Evolutionary conservation across 92 coral and sea anemone genomes (phyloP), one percentile per base, ranked within the genome.

Genomic region (Anthopleura xanthogrammica): DNA sequence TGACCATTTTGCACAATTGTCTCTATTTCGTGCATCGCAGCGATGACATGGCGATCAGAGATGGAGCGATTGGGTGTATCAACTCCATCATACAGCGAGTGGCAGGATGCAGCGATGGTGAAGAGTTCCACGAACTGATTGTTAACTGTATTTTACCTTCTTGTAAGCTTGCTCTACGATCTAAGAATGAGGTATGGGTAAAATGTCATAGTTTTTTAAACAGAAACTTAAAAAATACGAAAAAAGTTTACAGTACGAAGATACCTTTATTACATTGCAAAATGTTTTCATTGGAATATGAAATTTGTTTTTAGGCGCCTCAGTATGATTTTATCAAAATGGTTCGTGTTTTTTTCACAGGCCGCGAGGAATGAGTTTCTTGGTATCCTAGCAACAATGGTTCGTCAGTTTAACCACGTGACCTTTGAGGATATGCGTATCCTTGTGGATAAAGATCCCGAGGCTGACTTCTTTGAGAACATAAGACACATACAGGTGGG

Each of bases 391-490:
- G 87, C 96, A 16, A 73, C 83, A 52, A 83, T 96, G 90, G 93
- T 92, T 16, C 89, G 91, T 60, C 85, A 86, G 83, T 96, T 94
- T 92, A 85, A 92, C 42, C 92, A 93, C 83, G 86, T 87, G 17
- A 81, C 76, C 41, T 80, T 94, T 82, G 68, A 83, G 62, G 97
- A 94, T 80, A 77, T 96, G 87, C 88, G 83, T 48, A 87, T 85
- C n/a, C 82, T 96, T 42, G 62, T 88, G 72, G 95, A 91, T 65
- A 91, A 84, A 22, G 99, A 96, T 81, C 93, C 92, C 2, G 99
- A 96, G 86, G 95, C 91, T 52, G 98, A 96, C 88, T 96, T 96
- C 88, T 96, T 96, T 87, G 99, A 96, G 86, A 96, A 96, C 79
- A 96, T 96, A 71, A 92, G 89, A 70, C 99, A 96, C 82, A 96